Percentiles rank a stretch among this genome's conserved stretches.
phyloP scores from a whole-genome alignment of 2,888 invertebrate species.

The Dasypogon diadema region DNA sequence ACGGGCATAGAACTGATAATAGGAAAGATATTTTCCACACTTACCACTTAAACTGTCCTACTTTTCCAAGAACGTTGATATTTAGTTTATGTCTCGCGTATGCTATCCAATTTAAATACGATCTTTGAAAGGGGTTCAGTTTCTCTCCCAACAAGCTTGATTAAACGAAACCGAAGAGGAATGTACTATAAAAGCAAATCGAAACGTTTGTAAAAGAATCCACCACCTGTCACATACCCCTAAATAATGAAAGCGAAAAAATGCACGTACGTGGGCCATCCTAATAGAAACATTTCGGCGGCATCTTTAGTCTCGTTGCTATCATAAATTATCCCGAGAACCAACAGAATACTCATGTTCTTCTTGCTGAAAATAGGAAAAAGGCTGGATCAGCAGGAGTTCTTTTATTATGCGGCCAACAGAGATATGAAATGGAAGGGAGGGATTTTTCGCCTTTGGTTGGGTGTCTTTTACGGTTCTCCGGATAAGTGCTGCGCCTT shows the following conservation, averaged over 20 bases:
- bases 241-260: not conserved
- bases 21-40: too few species aligned
- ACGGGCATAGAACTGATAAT: too few species aligned
- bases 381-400: constrained; percentile 41
- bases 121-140: too few species aligned
- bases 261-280: constrained; percentile 19
- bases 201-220: too few species aligned
- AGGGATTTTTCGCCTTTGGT: constrained; percentile 7
- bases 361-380: constrained; percentile 34
- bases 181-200: too few species aligned
- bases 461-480: constrained; percentile 29
- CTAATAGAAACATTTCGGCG: constrained; percentile 44
- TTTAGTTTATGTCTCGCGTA: too few species aligned
- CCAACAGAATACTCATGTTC: constrained; percentile 39
- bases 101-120: too few species aligned
- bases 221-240: not conserved
- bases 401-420: constrained; percentile 39
- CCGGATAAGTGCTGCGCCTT: constrained; percentile 14
- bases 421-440: constrained; percentile 41
- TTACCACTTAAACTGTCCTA: too few species aligned
- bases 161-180: too few species aligned
- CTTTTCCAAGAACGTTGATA: too few species aligned
- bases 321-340: constrained; percentile 39
- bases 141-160: too few species aligned
- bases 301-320: constrained; percentile 31